Base-by-base conservation (phyloP, 2,888 invertebrate species). In the Drosophila lacicola region DNA sequence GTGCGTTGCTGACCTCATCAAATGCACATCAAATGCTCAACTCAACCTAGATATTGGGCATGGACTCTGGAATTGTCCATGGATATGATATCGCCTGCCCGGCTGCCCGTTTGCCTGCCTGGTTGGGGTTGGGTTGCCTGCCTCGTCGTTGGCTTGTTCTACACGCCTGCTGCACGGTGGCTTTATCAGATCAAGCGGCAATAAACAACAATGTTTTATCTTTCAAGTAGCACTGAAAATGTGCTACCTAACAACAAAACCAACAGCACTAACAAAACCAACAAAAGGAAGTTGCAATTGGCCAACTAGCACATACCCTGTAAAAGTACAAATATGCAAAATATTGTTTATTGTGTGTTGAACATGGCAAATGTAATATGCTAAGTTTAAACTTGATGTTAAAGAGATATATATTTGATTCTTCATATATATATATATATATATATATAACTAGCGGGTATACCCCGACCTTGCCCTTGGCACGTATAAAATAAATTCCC, bases 191-290 rank as follows among this genome's bases (percentile, higher is more conserved):
- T 91, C 91, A 81, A 87, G 90, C 80, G 77, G 87, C 83, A 89
- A 91, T 91, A 91, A 91, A 89, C 88, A 88, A 80, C 78, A 78
- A 82, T 84, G 60, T 90, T 91, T 91, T 91, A 91, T 91, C 91
- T 91, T 89, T 91, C 91, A 91, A 91, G 91, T 91, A 89, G 91
- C 87, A 88, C 89, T 90, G 72, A 79, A 82, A 90, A 89, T 89
- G 89, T 88, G 87, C 91, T 91, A 90, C 85, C 88, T 80, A 82
- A 74, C 73, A 78, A 78, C 67, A 68, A 66, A 64, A 74, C 46
- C 58, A 74, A 58, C 66, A 61, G 64, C 65, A 74, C 17, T 25
- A 70, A 39, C 11, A 63, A 19, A 34, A 63, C 56, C 55, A 61
- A 50, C 17, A 33, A n/a, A 4, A 17, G 11, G 14, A 5, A 17